A percentile compares a stretch with the other conserved stretches of the same genome.
Conservation (phyloP, 1,140 invertebrate genomes). For the Heliconius himera region DNA sequence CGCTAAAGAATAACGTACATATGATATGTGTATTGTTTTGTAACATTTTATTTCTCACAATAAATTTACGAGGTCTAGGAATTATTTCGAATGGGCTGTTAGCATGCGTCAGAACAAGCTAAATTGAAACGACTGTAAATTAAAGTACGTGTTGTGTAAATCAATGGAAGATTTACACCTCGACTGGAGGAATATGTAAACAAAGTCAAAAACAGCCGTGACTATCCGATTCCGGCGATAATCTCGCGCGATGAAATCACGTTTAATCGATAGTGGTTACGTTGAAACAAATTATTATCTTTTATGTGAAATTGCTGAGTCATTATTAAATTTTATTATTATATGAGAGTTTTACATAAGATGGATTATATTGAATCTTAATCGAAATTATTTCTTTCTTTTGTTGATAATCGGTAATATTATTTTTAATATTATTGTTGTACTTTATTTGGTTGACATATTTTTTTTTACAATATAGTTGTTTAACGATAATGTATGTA, state of each 20-base stretch:
- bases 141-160: constrained; percentile 65
- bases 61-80: constrained; percentile 25
- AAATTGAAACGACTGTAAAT: constrained; percentile 65
- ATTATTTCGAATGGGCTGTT: constrained; percentile 35
- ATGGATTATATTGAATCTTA: not conserved
- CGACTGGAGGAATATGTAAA: constrained; percentile 56
- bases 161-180: constrained; percentile 69
- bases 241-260: constrained; percentile 24
- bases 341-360: constrained; percentile 7
- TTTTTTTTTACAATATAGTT: too few species aligned
- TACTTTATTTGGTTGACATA: too few species aligned
- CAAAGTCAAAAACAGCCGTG: constrained; percentile 50
- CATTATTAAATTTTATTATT: not conserved
- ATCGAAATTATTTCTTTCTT: too few species aligned
- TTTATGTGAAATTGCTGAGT: not conserved
- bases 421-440: too few species aligned
- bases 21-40: not conserved
- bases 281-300: constrained; percentile 16
- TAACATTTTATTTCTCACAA: not conserved
- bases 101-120: constrained; percentile 45
- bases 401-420: too few species aligned
- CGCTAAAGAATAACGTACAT: too few species aligned
- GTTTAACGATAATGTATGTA: too few species aligned
- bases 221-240: constrained; percentile 43
- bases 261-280: constrained; percentile 18